Evolutionary conservation across 1,140 invertebrate genomes (phyloP).

Genomic region (Pteromalus puparum): DNA sequence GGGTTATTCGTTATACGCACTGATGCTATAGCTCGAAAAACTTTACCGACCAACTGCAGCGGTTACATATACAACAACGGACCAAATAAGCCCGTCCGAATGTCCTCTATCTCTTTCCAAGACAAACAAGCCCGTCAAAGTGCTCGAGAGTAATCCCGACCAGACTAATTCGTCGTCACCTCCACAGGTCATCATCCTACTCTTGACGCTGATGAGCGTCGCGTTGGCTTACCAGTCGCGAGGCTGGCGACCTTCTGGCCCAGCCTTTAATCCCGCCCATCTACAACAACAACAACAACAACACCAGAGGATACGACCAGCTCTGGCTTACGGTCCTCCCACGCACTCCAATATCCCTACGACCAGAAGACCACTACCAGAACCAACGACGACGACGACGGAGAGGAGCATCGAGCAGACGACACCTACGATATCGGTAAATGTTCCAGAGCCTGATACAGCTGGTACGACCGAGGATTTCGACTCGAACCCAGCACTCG

Average conservation of each 20-base stretch:
- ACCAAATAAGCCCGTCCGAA: neutral
- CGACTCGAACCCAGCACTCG: constrained; percentile 65
- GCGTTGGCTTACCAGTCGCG: constrained; percentile 62
- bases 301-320: constrained; percentile 35
- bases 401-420: constrained; percentile 65
- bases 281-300: constrained; percentile 52
- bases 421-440: constrained; percentile 53
- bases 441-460: constrained; percentile 41
- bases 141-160: neutral
- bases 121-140: neutral
- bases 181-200: neutral
- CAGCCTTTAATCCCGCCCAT: constrained; percentile 61
- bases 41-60: neutral
- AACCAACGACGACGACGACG: constrained; percentile 59
- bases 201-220: constrained; percentile 51
- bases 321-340: constrained; percentile 60
- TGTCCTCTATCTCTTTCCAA: neutral
- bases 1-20: neutral
- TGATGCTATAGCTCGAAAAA: too few species aligned
- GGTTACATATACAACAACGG: neutral
- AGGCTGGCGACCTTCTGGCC: constrained; percentile 68
- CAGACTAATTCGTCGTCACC: neutral
- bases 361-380: constrained; percentile 55
- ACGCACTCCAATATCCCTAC: constrained; percentile 46
- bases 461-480: constrained; percentile 59